phyloP scores from a whole-genome alignment of 2,113 vertebrate species.

The Gnathonemus longibarbis region DNA sequence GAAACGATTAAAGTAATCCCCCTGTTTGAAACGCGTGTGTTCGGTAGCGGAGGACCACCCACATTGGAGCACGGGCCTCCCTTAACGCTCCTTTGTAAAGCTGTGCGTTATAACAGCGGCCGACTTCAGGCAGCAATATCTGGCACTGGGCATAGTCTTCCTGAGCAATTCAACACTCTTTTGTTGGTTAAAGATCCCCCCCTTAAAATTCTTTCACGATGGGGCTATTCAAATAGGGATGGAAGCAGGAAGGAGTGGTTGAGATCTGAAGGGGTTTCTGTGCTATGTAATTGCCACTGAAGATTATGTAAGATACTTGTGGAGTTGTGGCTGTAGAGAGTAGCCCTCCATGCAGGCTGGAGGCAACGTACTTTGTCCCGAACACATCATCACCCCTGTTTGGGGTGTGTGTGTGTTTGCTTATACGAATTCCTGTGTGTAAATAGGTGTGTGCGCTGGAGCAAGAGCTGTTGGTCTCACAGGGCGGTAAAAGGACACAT shows the following conservation, averaged over 20 bases:
- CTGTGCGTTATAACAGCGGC: background rate
- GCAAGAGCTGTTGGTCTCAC: background rate
- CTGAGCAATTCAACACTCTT: background rate
- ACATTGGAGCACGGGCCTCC: background rate
- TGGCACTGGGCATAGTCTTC: background rate
- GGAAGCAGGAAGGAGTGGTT: background rate
- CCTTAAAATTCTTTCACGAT: background rate
- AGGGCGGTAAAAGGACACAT: background rate
- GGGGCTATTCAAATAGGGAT: background rate
- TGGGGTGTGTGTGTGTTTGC: conserved; percentile 11
- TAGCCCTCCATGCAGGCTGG: background rate
- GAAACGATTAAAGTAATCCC: conserved; percentile 42
- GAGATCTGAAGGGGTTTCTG: background rate
- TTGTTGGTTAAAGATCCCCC: background rate
- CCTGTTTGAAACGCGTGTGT: conserved; percentile 15
- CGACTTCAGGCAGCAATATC: background rate
- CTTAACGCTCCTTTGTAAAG: background rate
- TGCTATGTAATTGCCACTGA: background rate
- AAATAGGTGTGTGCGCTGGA: background rate
- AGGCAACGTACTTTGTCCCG: background rate
- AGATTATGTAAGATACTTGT: background rate
- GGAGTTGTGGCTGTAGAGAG: background rate
- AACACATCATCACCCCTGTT: background rate
- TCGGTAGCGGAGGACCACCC: conserved; percentile 23
- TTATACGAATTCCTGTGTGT: background rate